Evolutionary conservation across 2,888 invertebrate genomes (phyloP), one percentile per base, ranked within the genome.

Genomic region (Platycheirus rosarum): DNA sequence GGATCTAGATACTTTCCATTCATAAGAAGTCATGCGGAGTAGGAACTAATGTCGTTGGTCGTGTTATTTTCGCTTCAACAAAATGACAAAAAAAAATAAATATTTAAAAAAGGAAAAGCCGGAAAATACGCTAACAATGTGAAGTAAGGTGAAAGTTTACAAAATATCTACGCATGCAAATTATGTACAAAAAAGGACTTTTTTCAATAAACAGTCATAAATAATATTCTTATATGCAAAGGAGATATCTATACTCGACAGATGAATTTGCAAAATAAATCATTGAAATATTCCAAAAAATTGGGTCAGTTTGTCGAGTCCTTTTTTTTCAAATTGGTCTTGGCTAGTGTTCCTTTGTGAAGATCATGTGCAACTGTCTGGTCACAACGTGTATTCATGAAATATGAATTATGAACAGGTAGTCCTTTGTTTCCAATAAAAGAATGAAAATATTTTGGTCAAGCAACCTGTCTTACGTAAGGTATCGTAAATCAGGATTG

Each of bases 121-220:
- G 65, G 84, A 84, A 85, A 84, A 85, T 85, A 85, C 76, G 62
- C 78, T 60, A 79, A 86, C 85, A 85, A 85, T 66, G 55, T 63
- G 46, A 32, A 16, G 68, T 35, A 80, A 85, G 85, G 85, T 86
- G 86, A 86, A 87, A 86, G 86, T 87, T 86, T 86, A 71, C 85
- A 85, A 86, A 86, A 86, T 77, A 84, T 66, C 26, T 62, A 53
- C 23, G 35, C 60, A 73, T 77, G 68, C 82, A 77, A 55, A 44
- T 71, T 16, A 23, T 48, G 57, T 68, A 49, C 62, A 62, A 32
- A 20, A 66, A 49, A 53, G 32, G 37, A 40, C n/a, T 46, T 69
- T 18, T 18, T 48, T 35, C 48, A 55, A 40, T 26, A 60, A 57
- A 44, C 23, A 53, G 49, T 66, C 69, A 60, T 70, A 76, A 80